A percentile compares a stretch with the other conserved stretches of the same genome.
Conservation (phyloP, 2,797 vertebrate genomes). For the Crax fasciolata region DNA sequence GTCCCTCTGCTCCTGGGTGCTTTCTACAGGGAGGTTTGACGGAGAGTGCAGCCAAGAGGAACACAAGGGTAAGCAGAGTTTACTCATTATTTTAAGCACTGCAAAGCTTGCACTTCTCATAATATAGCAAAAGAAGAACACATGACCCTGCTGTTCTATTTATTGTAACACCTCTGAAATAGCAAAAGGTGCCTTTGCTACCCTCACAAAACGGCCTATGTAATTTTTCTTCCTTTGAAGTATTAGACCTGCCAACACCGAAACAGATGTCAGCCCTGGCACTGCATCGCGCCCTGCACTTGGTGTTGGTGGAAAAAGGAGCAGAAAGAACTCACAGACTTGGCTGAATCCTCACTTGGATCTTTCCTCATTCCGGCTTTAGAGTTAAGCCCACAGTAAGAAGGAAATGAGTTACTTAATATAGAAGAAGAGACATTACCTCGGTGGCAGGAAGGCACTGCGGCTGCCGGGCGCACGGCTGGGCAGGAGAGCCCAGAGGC, state of each 20-base stretch:
- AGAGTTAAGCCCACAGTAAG: not conserved
- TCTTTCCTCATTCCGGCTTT: not conserved
- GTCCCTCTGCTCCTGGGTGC: not conserved
- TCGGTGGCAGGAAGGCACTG: not conserved
- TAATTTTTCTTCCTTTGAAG: not conserved
- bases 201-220: not conserved
- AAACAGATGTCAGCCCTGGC: not conserved
- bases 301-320: not conserved
- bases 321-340: not conserved
- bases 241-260: not conserved
- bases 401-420: not conserved
- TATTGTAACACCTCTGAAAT: slow-evolving; percentile 32
- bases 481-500: not conserved
- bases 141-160: not conserved
- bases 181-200: slow-evolving; percentile 37
- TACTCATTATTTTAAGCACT: slow-evolving; percentile 20
- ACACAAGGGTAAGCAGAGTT: not conserved
- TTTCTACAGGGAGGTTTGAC: not conserved
- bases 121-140: not conserved
- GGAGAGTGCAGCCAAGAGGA: not conserved
- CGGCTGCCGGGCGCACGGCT: not conserved
- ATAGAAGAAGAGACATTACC: not conserved
- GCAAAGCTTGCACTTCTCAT: slow-evolving; percentile 18
- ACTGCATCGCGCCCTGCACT: fast-evolving
- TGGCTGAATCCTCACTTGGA: not conserved